Base-by-base conservation (phyloP, 1,140 invertebrate species). In the Penaeus vannamei region DNA sequence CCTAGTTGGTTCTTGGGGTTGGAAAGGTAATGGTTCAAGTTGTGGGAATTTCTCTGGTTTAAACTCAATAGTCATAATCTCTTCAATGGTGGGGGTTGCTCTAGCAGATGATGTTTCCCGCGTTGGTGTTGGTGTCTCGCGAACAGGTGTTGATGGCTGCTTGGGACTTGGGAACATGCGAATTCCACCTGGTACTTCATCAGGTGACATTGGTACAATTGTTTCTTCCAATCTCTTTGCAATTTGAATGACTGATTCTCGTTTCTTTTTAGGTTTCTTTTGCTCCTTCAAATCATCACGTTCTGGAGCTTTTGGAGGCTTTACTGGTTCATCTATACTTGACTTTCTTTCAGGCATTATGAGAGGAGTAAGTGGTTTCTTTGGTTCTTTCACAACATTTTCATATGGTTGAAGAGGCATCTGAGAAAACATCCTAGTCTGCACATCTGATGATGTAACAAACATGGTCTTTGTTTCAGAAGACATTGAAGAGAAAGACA, bases 221-320 rank as follows among this genome's bases (percentile, higher is more conserved):
- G 94, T 94, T 89, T 95, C 95, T 91, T 95, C 95, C 23, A 95
- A 92, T 92, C 94, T 94, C 92, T 95, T 95, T 2, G 95, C 94
- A 91, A 95, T 94, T 29, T 95, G 93, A 29, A 94, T 94, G 22
- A 96, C 93, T 42, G 95, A 94, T 82, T 95, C 94, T 90, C 93
- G 93, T 59, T 87, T 87, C 76, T 92, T 92, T 69, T 79, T 90
- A 64, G 88, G 82, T 42, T 85, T 87, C 83, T 76, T 90, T 23
- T 87, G 61, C 60, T 91, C 87, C 84, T 69, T 89, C 19, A 62
- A 64, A 23, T 90, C 84, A 72, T 85, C 79, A 19, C 79, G 59
- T 88, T 93, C 92, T 59, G 92, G 86, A 20, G 93, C 93, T 23
- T 94, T 93, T 89, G 92, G 92, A 19, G 92, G 90, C 91, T 95